These are phyloP conservation scores for Stichodactyla helianthus DNA, from an alignment of 64 coral and sea anemone species.

Conservation along the genomic window DNA sequence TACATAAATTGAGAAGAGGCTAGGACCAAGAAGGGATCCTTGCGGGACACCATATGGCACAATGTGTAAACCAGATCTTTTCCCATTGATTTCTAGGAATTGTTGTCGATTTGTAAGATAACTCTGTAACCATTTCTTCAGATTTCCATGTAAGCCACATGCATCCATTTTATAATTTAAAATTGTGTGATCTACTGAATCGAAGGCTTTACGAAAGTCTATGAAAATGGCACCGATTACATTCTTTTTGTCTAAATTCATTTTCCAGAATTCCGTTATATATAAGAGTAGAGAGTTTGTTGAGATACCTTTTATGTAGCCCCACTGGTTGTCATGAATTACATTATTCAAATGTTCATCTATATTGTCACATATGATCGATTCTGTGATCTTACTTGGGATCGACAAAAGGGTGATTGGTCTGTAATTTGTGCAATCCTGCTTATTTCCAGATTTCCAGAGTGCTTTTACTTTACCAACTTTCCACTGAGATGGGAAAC, in stretches of 20 bases:
- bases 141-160: conserved; percentile 20
- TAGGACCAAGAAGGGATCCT: conserved; percentile 52
- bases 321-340: conserved; percentile 16
- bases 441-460: conserved; percentile 6
- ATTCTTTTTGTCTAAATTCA: conserved; percentile 5
- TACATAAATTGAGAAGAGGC: conserved; percentile 63
- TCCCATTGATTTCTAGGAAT: background rate
- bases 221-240: background rate
- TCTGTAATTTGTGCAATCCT: conserved; percentile 28
- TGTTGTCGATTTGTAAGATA: conserved; percentile 43
- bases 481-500: conserved; percentile 19
- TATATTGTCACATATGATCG: conserved; percentile 17
- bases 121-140: conserved; percentile 21
- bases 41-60: conserved; percentile 48
- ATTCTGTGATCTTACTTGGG: conserved; percentile 20
- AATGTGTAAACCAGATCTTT: background rate
- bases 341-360: conserved; percentile 8
- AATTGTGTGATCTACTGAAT: background rate
- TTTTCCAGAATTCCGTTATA: conserved; percentile 31
- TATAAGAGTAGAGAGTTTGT: conserved; percentile 10
- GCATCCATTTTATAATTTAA: conserved; percentile 27
- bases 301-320: conserved; percentile 21
- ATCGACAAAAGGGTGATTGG: conserved; percentile 22
- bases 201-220: background rate
- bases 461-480: conserved; percentile 15